Evolutionary conservation across 1,140 invertebrate species (phyloP).

Genomic region (Ceratina japonica): DNA sequence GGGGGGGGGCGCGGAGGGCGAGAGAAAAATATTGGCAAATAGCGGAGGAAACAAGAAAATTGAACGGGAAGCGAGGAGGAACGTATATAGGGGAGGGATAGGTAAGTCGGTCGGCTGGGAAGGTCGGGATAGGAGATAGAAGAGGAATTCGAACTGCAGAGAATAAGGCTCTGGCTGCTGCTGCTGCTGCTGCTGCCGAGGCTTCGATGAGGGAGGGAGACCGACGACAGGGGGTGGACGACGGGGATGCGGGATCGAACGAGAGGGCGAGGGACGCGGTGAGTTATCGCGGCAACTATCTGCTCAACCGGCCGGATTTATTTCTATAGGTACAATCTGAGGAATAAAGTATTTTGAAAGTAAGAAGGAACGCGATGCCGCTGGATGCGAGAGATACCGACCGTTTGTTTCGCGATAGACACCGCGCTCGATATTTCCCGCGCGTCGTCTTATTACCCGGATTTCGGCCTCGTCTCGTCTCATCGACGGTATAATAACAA

Average conservation of each 20-base stretch:
- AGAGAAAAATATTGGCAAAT: constrained; percentile 68
- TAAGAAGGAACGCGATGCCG: constrained; percentile 56
- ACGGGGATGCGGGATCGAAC: constrained; percentile 28
- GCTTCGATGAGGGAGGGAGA: constrained; percentile 19
- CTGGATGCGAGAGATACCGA: constrained; percentile 56
- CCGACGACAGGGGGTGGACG: constrained; percentile 26
- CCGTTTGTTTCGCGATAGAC: constrained; percentile 52
- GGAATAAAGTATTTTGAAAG: constrained; percentile 75
- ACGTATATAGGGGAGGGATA: constrained; percentile 10
- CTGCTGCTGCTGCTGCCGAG: constrained; percentile 35
- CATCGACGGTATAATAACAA: no score
- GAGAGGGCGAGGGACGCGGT: constrained; percentile 45
- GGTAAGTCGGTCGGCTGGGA: constrained; percentile 51
- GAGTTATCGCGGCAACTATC: constrained; percentile 74
- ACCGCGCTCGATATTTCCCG: neutral
- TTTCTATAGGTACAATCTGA: constrained; percentile 77
- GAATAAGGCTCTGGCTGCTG: constrained; percentile 61
- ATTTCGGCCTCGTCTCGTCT: no score
- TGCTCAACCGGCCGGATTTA: constrained; percentile 75
- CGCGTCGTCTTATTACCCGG: no score
- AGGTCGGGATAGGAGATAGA: constrained; percentile 38
- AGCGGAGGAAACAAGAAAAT: constrained; percentile 59
- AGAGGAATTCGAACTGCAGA: constrained; percentile 62
- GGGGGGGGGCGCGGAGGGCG: neutral
- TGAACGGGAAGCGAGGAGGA: constrained; percentile 29